A percentile compares a stretch with the other conserved stretches of the same genome.
Conservation (phyloP, 2,888 invertebrate genomes). For the Zeuzera pyrina region DNA sequence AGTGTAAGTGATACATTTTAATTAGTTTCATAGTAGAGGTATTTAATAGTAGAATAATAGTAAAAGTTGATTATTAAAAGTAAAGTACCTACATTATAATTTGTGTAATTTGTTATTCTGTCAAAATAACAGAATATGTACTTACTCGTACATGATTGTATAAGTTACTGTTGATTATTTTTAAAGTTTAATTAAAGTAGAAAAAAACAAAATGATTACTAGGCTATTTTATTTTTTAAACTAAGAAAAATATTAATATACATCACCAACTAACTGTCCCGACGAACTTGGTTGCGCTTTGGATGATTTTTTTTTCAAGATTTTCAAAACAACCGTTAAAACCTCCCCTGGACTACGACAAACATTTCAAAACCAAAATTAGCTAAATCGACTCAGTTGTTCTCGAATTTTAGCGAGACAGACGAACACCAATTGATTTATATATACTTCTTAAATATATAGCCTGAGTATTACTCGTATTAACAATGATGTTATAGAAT, state of each 20-base stretch:
- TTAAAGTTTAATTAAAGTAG: not conserved
- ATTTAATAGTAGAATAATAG: not conserved
- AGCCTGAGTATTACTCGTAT: conserved; percentile 1
- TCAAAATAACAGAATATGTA: not conserved
- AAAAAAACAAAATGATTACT: not conserved
- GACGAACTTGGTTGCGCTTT: not conserved
- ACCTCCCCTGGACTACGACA: conserved; percentile 8
- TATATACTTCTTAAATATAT: conserved; percentile 5
- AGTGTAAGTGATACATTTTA: not conserved
- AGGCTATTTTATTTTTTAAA: not conserved
- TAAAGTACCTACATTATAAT: not conserved
- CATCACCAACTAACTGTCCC: not conserved
- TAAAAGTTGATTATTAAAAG: not conserved
- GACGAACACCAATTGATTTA: conserved; percentile 11
- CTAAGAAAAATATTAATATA: not conserved
- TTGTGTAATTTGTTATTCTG: not conserved
- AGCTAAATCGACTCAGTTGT: conserved; percentile 8
- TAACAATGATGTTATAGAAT: conserved; percentile 1
- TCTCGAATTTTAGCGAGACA: conserved; percentile 11
- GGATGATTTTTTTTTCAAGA: not conserved
- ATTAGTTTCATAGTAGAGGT: not conserved
- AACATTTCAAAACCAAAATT: conserved; percentile 10
- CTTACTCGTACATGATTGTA: not conserved
- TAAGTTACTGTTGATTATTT: not conserved
- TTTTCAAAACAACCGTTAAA: conserved; percentile 1